Evolutionary conservation across 2,113 vertebrate species (phyloP).

Genomic region (Cyprinodon brontotheroides): DNA sequence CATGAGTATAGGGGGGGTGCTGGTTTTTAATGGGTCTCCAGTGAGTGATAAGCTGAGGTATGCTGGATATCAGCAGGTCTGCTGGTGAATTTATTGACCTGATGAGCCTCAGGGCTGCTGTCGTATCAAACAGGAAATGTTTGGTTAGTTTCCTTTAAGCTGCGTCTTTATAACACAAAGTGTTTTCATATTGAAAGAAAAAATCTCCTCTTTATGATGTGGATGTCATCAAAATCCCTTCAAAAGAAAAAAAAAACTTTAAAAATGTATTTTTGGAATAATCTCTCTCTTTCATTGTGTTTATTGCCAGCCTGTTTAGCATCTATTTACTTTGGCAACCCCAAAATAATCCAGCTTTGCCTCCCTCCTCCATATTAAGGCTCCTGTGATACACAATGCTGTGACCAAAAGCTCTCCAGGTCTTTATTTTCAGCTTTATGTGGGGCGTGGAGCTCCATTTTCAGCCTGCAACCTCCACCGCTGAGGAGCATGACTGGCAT

Average conservation of each 20-base stretch:
- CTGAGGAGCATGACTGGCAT: conserved; percentile 57
- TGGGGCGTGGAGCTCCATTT: conserved; percentile 66
- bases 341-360: conserved; percentile 37
- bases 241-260: not conserved
- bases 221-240: not conserved
- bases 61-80: conserved; percentile 55
- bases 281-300: not conserved
- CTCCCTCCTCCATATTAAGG: conserved; percentile 34
- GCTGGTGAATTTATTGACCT: conserved; percentile 49
- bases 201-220: not conserved
- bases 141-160: conserved; percentile 64
- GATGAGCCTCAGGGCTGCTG: not conserved
- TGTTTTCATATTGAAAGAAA: conserved; percentile 16
- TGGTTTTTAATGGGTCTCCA: conserved; percentile 35
- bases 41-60: conserved; percentile 33
- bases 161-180: conserved; percentile 60
- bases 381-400: conserved; percentile 33
- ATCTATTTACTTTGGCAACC: conserved; percentile 25
- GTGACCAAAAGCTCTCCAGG: conserved; percentile 37
- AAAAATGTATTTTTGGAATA: not conserved
- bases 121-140: conserved; percentile 70
- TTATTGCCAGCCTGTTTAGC: conserved; percentile 23
- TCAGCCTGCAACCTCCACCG: conserved; percentile 52
- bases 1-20: conserved; percentile 44
- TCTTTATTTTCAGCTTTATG: conserved; percentile 72